Evolutionary conservation across 2,113 vertebrate genomes (phyloP), one percentile per base, ranked within the genome.

Genomic region (Orthonyx spaldingii): DNA sequence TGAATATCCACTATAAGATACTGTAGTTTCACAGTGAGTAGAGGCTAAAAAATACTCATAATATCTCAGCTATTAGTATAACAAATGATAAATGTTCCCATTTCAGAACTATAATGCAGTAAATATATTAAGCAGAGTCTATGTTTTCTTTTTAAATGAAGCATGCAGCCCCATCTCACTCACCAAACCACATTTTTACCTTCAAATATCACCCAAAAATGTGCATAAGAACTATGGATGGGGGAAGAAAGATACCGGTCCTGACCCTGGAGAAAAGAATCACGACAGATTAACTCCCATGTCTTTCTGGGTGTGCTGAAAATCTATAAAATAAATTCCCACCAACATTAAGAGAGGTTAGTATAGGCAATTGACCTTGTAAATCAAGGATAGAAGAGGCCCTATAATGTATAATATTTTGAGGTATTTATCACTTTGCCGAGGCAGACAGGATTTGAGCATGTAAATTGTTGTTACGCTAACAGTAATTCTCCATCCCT

Each of bases 321-420:
- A 91, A 84, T 86, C 84, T 84, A 90, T 80, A 90, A 92, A 94
- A 88, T 83, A 90, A 92, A 93, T 83, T 92, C 68, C 56, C 83
- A 86, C 39, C 49, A 70, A 59, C 56, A 80, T 84, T 88, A 94
- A 35, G 30, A 64, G 59, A 77, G 71, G 71, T 93, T 93, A 89
- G 64, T 56, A 60, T 60, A 89, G 76, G 88, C 87, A 94, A 94
- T 63, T 94, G 71, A 87, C 94, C 94, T 57, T 92, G 82, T 94
- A 97, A 96, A 93, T 87, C 90, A 96, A 87, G 60, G 93, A 33
- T 22, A 74, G 42, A 88, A 72, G 71, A 89, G 76, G 56, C 9
- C 6, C 20, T 71, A 71, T 74, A 93, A 93, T 68, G 53, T 19
- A 46, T 32, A 80, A 77, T 92, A 92, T 94, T 90, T 81, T 92